These are phyloP conservation scores for Rhopalosiphum padi DNA, from an alignment of 1,140 invertebrate species.

Conservation along the genomic window DNA sequence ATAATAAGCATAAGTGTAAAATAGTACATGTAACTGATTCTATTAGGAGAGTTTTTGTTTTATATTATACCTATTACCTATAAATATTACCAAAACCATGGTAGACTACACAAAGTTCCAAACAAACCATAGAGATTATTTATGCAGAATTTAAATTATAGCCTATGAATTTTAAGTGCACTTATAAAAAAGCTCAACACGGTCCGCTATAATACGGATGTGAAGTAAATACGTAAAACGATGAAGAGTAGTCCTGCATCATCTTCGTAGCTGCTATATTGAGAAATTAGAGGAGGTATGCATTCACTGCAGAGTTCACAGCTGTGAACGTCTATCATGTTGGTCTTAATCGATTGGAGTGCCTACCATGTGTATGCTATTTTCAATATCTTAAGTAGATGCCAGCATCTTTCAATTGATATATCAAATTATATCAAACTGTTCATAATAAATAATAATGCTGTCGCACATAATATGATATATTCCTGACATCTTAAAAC, in stretches of 20 bases:
- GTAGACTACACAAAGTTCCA: background rate
- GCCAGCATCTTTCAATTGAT: background rate
- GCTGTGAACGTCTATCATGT: background rate
- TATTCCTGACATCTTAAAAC: background rate
- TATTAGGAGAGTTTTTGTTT: too few species aligned
- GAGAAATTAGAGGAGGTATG: background rate
- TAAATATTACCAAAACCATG: background rate
- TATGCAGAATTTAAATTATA: background rate
- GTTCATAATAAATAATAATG: background rate
- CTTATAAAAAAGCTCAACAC: background rate
- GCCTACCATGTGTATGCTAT: background rate
- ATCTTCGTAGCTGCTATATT: background rate
- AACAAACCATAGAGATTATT: background rate
- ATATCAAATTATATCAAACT: background rate
- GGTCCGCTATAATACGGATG: background rate
- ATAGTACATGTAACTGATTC: background rate
- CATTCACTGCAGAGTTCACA: background rate
- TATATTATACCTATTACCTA: background rate
- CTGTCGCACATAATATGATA: background rate
- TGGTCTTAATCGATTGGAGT: background rate
- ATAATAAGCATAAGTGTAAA: background rate
- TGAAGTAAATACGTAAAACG: background rate
- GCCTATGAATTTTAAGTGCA: background rate
- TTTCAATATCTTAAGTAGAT: slow-evolving; percentile 6
- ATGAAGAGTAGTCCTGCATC: background rate